phyloP scores from a whole-genome alignment of 1,140 invertebrate species.

The Drosophila funebris region DNA sequence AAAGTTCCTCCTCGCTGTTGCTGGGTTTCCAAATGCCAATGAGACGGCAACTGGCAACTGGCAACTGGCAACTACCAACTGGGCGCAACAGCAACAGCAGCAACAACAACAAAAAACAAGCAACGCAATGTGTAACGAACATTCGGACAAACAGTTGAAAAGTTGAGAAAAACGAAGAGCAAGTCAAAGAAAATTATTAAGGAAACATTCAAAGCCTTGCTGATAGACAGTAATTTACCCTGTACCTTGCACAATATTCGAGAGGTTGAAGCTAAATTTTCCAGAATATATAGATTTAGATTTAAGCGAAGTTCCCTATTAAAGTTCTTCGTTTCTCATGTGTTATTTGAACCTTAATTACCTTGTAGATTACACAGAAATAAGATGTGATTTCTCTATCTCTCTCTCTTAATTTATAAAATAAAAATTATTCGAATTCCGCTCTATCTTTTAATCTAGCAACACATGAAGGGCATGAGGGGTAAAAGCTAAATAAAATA shows the following conservation, averaged over 20 bases:
- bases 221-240: background rate
- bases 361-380: no score
- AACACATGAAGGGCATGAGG: no score
- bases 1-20: slow-evolving; percentile 52
- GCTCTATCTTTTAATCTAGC: no score
- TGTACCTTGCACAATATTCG: background rate
- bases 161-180: slow-evolving; percentile 34
- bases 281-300: no score
- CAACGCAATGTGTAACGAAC: slow-evolving; percentile 39
- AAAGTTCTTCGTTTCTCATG: no score
- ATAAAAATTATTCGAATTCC: no score
- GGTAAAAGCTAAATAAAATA: no score
- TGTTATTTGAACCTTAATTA: no score
- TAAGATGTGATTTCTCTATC: no score
- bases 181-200: slow-evolving; percentile 20
- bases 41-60: slow-evolving; percentile 13
- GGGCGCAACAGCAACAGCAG: slow-evolving; percentile 39
- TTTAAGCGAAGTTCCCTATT: no score
- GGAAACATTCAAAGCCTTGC: background rate
- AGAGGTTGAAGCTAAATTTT: no score
- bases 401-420: no score
- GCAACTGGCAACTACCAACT: slow-evolving; percentile 15
- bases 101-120: slow-evolving; percentile 14
- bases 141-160: slow-evolving; percentile 39
- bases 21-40: slow-evolving; percentile 72